phyloP scores from a whole-genome alignment of 2,888 invertebrate genomes.

The Panzeria rudis region DNA sequence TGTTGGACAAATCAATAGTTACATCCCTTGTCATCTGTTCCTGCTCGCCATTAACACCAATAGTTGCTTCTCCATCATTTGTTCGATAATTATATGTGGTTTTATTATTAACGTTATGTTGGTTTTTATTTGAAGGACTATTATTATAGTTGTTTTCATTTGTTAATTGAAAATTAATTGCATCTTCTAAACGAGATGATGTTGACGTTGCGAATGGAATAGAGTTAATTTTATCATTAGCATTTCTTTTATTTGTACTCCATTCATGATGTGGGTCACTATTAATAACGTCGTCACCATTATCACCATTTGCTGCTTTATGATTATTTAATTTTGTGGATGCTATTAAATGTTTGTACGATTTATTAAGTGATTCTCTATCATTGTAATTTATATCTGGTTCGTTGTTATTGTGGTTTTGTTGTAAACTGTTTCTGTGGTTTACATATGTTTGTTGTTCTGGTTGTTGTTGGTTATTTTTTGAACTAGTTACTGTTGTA shows the following conservation, averaged over 20 bases:
- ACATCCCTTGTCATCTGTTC: constrained; percentile 59
- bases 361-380: constrained; percentile 51
- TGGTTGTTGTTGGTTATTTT: constrained; percentile 4
- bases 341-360: constrained; percentile 40
- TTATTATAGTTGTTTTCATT: constrained; percentile 54
- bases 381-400: constrained; percentile 36
- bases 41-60: not conserved
- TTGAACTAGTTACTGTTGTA: constrained; percentile 12
- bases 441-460: constrained; percentile 12
- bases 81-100: constrained; percentile 28
- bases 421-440: constrained; percentile 50
- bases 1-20: constrained; percentile 55
- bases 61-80: constrained; percentile 2
- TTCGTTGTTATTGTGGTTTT: constrained; percentile 60
- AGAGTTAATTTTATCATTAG: constrained; percentile 36
- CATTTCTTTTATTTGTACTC: not conserved
- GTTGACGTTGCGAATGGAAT: constrained; percentile 10
- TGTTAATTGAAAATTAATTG: constrained; percentile 67
- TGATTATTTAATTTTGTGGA: constrained; percentile 33
- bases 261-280: not conserved
- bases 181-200: constrained; percentile 38
- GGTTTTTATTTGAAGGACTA: constrained; percentile 14
- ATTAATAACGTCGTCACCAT: constrained; percentile 8
- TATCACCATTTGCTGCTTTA: constrained; percentile 20
- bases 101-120: constrained; percentile 33